Conservation (phyloP, 1,140 invertebrate genomes). For the Andricus grossulariae region DNA sequence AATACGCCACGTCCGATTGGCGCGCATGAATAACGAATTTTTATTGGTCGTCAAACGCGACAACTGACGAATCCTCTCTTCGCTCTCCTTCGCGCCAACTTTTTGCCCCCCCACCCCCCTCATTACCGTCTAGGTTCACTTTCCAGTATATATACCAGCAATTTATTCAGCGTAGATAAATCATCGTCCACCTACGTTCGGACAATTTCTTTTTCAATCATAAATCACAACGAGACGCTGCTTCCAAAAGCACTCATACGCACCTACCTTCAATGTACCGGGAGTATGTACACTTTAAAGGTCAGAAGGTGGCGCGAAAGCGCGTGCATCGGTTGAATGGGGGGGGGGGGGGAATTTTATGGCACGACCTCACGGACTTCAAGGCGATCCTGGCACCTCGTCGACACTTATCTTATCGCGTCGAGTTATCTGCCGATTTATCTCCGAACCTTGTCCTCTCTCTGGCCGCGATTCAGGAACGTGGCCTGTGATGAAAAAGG, state of each 20-base stretch:
- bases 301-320: slow-evolving; percentile 28
- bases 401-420: slow-evolving; percentile 36
- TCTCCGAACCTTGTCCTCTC: slow-evolving; percentile 13
- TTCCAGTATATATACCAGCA: slow-evolving; percentile 54
- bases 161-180: slow-evolving; percentile 62
- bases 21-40: not conserved
- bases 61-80: not conserved
- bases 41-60: not conserved
- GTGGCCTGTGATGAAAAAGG: no score
- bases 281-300: slow-evolving; percentile 9
- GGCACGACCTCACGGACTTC: slow-evolving; percentile 2
- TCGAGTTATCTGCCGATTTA: slow-evolving; percentile 22
- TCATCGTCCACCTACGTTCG: slow-evolving; percentile 65
- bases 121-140: not conserved
- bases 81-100: not conserved
- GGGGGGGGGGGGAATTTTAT: not conserved
- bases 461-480: no score
- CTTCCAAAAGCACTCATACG: slow-evolving; percentile 1
- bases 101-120: not conserved
- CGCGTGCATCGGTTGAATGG: not conserved
- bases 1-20: not conserved
- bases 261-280: slow-evolving; percentile 7
- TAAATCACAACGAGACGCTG: slow-evolving; percentile 55
- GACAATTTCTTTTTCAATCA: slow-evolving; percentile 64
- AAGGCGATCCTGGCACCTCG: slow-evolving; percentile 30